A percentile compares a stretch with the other conserved stretches of the same genome.
phyloP scores from a whole-genome alignment of 2,888 invertebrate species.

The Meghimatium bilineatum region DNA sequence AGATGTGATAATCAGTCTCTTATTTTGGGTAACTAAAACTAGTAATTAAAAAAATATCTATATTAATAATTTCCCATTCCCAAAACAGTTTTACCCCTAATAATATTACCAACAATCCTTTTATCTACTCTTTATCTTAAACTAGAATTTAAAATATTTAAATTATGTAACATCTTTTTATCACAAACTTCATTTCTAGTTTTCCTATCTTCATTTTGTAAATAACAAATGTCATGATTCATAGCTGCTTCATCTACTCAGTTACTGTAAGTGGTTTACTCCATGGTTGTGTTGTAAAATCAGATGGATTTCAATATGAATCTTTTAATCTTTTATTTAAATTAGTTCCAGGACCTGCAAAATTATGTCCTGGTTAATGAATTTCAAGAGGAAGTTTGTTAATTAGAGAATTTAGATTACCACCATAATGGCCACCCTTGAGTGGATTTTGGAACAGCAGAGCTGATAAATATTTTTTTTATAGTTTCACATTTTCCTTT shows the following conservation, averaged over 20 bases:
- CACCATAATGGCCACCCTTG: neutral
- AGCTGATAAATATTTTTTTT: conserved; percentile 27
- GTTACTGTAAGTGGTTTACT: conserved; percentile 24
- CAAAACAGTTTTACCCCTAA: too few relatives aligned
- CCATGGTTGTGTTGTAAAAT: conserved; percentile 7
- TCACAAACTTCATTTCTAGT: too few relatives aligned
- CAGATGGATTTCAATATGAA: neutral
- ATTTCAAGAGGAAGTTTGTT: conserved; percentile 38
- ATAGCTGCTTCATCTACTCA: conserved; percentile 20
- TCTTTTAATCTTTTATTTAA: conserved; percentile 2
- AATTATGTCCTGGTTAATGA: conserved; percentile 35
- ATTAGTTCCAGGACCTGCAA: conserved; percentile 13
- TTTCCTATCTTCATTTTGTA: conserved; percentile 7
- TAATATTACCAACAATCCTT: too few relatives aligned
- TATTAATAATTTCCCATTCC: too few relatives aligned
- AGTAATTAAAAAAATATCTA: too few relatives aligned
- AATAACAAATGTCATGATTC: conserved; percentile 22
- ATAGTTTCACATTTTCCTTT: conserved; percentile 28
- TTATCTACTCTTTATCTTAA: too few relatives aligned
- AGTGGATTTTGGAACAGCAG: conserved; percentile 39
- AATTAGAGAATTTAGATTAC: too few relatives aligned
- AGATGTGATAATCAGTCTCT: too few relatives aligned
- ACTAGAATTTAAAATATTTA: too few relatives aligned
- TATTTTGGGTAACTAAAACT: too few relatives aligned
- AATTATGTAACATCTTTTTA: too few relatives aligned